Evolutionary conservation across 2,888 invertebrate species (phyloP), one percentile per base, ranked within the genome.

Genomic region (Stramonita haemastoma): DNA sequence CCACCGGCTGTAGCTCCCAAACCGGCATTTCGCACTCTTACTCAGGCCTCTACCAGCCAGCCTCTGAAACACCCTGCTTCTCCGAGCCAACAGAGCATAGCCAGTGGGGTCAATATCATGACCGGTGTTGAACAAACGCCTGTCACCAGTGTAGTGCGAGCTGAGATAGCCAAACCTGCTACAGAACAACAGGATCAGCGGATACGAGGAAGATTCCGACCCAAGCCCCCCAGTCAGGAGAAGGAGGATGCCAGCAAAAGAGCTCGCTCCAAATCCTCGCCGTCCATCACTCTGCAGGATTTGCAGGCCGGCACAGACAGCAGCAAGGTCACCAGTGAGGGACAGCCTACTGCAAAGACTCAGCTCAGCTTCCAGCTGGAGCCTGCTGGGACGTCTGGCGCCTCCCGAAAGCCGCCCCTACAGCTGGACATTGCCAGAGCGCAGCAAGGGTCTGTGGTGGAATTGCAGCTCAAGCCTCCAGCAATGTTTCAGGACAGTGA

Each of bases 241-340:
- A 89, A 86, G 19, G 91, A 91, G n/a, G 91, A 91, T 79, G 89
- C 89, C n/a, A 86, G 73, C n/a, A 73, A 88, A 70, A 90, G 90
- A 87, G 86, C 89, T 8, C 89, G 91, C 5, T 91, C 91, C 56
- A 91, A 90, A 57, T 91, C 90, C 2, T 89, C 90, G 0, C 90
- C 90, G 6, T 56, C 73, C 36, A 85, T 89, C 66, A 73, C 85
- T 46, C 2, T 85, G 56, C 70, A 70, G 79, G 90, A 77, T 26
- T 36, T 77, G 60, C 66, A 22, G 60, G n/a, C 73, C 29, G n/a
- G 66, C 26, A n/a, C 46, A 17, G 46, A 46, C 32, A 22, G 29
- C 15, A 60, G 32, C 29, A 22, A 6, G 2, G 60, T 46, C 34
- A 36, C 60, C 0, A 22, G 29, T 34, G 29, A 36, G 19, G 60